phyloP scores from a whole-genome alignment of 2,113 vertebrate genomes.

The Puffinus mauretanicus region DNA sequence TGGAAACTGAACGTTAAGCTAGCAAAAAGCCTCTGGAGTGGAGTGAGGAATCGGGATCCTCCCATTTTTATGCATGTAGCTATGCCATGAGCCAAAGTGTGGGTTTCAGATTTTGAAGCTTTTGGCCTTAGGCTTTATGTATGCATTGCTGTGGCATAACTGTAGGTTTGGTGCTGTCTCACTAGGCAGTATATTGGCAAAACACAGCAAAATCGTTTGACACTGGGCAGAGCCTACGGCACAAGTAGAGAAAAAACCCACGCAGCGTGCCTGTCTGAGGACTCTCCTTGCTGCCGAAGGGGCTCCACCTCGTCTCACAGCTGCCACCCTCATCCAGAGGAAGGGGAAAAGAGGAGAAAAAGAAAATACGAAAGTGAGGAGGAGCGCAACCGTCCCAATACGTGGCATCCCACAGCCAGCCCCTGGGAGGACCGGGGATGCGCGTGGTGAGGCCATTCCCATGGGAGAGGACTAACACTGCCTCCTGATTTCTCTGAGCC shows the following conservation, averaged over 20 bases:
- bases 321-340: not conserved
- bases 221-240: not conserved
- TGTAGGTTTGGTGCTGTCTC: not conserved
- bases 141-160: not conserved
- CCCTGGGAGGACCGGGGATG: not conserved
- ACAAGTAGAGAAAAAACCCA: not conserved
- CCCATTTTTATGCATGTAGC: not conserved
- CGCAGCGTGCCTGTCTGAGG: not conserved
- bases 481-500: not conserved
- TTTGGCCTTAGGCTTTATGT: not conserved
- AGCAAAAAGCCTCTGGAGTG: not conserved
- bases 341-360: not conserved
- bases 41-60: not conserved
- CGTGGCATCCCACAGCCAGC: rapidly evolving
- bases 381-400: rapidly evolving
- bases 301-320: not conserved
- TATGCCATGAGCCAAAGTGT: not conserved
- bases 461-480: not conserved
- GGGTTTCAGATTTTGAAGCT: constrained; percentile 1
- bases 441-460: not conserved
- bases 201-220: not conserved
- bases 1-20: not conserved
- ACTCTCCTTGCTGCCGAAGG: not conserved
- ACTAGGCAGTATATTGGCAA: not conserved
- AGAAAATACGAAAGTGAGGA: not conserved